These are phyloP conservation scores for Adineta ricciae DNA, from an alignment of 2,888 invertebrate species.

Conservation along the genomic window DNA sequence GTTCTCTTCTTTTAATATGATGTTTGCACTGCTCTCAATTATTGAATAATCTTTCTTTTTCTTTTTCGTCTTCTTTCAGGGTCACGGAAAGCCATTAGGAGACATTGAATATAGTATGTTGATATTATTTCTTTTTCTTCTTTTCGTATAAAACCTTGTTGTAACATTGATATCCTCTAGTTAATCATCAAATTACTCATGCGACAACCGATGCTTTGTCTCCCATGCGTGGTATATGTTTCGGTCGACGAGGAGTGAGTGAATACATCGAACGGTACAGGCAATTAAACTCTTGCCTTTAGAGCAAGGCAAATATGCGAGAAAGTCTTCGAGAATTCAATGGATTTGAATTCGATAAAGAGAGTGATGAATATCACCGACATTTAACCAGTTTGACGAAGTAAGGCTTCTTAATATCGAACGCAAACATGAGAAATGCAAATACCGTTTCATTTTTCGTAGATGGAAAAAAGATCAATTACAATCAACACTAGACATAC, in stretches of 20 bases:
- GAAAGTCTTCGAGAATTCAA: conserved; percentile 22
- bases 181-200: conserved; percentile 17
- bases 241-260: background rate
- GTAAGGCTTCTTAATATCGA: background rate
- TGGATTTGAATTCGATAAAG: conserved; percentile 19
- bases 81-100: background rate
- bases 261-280: no score
- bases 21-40: no score
- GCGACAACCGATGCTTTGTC: background rate
- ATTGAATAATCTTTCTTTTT: background rate
- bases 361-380: conserved; percentile 20
- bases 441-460: background rate
- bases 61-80: no score
- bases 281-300: background rate
- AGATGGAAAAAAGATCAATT: background rate
- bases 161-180: background rate
- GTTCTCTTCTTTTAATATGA: no score
- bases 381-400: background rate
- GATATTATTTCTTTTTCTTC: background rate
- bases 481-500: background rate
- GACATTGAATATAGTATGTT: background rate
- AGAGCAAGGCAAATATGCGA: background rate
- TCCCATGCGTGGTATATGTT: background rate
- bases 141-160: no score
- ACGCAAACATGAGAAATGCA: background rate